These are phyloP conservation scores for Limenitis arthemis DNA, from an alignment of 2,888 invertebrate genomes.

Conservation along the genomic window DNA sequence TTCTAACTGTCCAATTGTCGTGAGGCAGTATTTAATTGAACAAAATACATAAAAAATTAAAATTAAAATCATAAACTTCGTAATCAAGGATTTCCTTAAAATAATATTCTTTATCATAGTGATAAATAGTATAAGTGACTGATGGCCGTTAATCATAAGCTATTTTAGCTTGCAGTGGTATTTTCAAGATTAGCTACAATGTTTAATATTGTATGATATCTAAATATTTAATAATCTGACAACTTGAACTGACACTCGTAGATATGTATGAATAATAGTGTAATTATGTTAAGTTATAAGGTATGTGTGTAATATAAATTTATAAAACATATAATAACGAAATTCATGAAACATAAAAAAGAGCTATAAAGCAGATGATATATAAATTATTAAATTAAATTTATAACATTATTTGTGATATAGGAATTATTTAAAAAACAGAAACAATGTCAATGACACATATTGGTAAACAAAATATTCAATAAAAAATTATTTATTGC, in stretches of 20 bases:
- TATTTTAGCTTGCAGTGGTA: constrained; percentile 8
- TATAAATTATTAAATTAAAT: too few relatives aligned
- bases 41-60: too few relatives aligned
- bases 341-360: too few relatives aligned
- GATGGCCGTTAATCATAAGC: constrained; percentile 16
- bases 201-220: constrained; percentile 23
- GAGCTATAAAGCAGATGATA: too few relatives aligned
- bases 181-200: constrained; percentile 20
- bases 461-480: constrained; percentile 50
- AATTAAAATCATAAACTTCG: background rate
- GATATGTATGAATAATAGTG: too few relatives aligned
- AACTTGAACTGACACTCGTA: too few relatives aligned
- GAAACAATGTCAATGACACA: constrained; percentile 26
- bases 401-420: too few relatives aligned
- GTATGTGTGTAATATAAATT: too few relatives aligned
- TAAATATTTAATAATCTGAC: constrained; percentile 12
- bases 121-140: constrained; percentile 9
- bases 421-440: background rate
- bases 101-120: background rate
- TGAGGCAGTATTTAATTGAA: background rate
- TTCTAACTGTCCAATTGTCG: too few relatives aligned
- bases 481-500: constrained; percentile 50
- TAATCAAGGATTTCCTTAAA: background rate
- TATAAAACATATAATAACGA: too few relatives aligned
- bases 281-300: too few relatives aligned